Evolutionary conservation across 2,113 vertebrate species (phyloP), one percentile per base, ranked within the genome.

Genomic region (Paralichthys olivaceus): DNA sequence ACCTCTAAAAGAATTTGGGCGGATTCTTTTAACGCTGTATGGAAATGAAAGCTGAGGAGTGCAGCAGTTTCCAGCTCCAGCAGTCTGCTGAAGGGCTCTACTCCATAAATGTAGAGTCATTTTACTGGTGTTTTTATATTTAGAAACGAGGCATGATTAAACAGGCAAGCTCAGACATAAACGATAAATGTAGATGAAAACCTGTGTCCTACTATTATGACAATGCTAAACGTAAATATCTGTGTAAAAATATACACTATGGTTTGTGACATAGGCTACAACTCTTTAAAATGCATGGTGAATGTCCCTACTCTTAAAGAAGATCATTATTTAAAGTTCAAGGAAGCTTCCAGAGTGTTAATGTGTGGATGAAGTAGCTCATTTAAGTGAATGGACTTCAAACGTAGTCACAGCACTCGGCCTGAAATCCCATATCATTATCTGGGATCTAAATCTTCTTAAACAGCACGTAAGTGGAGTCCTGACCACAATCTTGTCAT

Each of bases 301-400:
- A 53, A 37, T 67, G 26, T 13, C 45, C 6, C 37, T 1, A 7
- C 64, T 79, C 8, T 72, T 58, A 66, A 72, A 53, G 12, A 80
- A 71, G 53, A 47, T 34, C 20, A 68, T 77, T 28, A 58, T 72
- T 58, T 56, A 57, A 80, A 75, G 71, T 74, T 77, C 59, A 72
- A 26, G 25, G 29, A 26, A 61, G 77, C 59, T 61, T 73, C 73
- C 2, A 17, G 11, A 1, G 78, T 43, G 78, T 80, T 85, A 80
- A 79, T 67, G 66, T 7, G 7, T 26, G 28, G 59, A 66, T 80
- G 63, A 82, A 70, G 71, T 53, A 19, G 64, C 69, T 82, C 57
- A 62, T 78, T 79, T 54, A 34, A 66, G 64, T 54, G 71, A 80
- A 68, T 57, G 56, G 61, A 81, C 63, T 86, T 80, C 73, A 88